Base-by-base conservation (phyloP, 2,888 invertebrate species). In the Ptychoptera contaminata region DNA sequence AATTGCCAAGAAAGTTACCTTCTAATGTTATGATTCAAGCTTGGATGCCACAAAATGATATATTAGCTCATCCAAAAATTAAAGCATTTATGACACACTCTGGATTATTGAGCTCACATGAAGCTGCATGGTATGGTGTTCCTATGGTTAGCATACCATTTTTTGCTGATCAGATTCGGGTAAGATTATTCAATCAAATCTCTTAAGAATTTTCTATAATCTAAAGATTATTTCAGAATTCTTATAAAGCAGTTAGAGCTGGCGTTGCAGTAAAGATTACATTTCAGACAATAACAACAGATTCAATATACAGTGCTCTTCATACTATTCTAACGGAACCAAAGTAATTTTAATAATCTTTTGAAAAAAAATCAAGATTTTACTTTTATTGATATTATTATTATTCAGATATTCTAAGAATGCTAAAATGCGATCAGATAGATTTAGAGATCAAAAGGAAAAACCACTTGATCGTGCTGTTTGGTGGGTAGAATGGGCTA, bases 41-140 rank as follows among this genome's bases (percentile, higher is more conserved):
- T 23, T 73, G 72, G 71, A 48, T 70, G 29, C 70, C 72, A 0
- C 72, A 73, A 49, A 65, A 62, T 43, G 71, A 71, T 50, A 56
- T 73, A 41, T 52, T 40, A 4, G 61, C 55, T 34, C 50, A 55
- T 43, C 46, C 55, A 1, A 54, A 53, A 32, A 35, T 57, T 0
- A 61, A 55, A 40, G 57, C 53, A 0, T 58, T 62, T 38, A 45
- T 62, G 2, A 58, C 56, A 1, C 60, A 62, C 47, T 56, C 54
- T 23, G 62, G 62, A 16, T 56, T 57, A 10, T 51, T 63, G 9
- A 56, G 56, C 12, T 48, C 56, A 0, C 56, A 57, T n/a, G 63
- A 63, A 46, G 55, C 63, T 1, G 48, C 55, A 3, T 56, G 56
- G 49, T 47, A 54, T 49, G 62, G 57, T 1, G 54, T 62, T 7